phyloP scores from a whole-genome alignment of 2,113 vertebrate species.

The Chloropsis hardwickii region DNA sequence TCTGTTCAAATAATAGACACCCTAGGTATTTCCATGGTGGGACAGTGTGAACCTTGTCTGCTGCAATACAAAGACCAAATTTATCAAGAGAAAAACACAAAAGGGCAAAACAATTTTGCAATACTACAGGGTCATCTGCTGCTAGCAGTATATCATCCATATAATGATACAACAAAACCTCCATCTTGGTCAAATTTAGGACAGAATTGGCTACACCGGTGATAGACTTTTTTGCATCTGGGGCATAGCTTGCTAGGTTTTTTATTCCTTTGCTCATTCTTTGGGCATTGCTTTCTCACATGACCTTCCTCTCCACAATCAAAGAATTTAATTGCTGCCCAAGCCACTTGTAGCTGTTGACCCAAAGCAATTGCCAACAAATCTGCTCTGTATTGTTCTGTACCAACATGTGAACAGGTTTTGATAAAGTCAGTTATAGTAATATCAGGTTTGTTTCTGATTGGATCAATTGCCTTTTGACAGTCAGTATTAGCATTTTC shows the following conservation, averaged over 20 bases:
- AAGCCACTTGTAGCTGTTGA: neutral
- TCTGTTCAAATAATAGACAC: neutral
- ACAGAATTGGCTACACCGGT: accelerated
- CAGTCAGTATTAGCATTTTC: neutral
- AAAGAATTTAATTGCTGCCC: neutral
- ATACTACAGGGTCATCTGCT: neutral
- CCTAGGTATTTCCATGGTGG: neutral
- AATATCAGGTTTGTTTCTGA: neutral
- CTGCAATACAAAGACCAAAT: neutral
- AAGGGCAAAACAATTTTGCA: neutral
- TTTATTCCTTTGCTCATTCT: neutral
- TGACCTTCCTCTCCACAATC: neutral
- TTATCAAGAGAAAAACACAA: neutral
- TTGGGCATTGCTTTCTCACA: neutral
- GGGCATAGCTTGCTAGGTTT: neutral
- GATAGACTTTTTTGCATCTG: neutral
- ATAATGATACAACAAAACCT: neutral
- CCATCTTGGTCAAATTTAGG: neutral
- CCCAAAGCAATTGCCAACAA: neutral
- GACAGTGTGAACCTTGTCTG: neutral
- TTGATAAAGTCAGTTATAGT: neutral
- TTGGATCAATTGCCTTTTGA: neutral
- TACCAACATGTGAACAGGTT: neutral
- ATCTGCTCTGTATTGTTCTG: neutral
- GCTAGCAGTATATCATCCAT: neutral